Evolutionary conservation across 1,140 invertebrate genomes (phyloP).

Genomic region (Asobara japonica): DNA sequence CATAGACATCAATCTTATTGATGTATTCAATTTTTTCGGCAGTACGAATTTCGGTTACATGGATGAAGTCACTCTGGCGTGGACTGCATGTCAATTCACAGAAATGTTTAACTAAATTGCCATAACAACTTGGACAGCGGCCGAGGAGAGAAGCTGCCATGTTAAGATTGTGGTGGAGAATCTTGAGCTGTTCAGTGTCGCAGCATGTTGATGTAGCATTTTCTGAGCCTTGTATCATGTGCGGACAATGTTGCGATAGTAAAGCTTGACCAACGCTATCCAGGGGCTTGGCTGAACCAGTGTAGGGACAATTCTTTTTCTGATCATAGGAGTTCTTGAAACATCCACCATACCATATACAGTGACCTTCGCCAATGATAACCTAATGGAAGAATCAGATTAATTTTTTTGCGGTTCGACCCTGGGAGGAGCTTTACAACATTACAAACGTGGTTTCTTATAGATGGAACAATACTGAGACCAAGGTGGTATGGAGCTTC

Average conservation of each 20-base stretch:
- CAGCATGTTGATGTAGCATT: slow-evolving; percentile 74
- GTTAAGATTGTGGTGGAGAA: slow-evolving; percentile 72
- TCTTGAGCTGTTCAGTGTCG: slow-evolving; percentile 72
- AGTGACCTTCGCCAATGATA: slow-evolving; percentile 66
- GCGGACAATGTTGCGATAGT: slow-evolving; percentile 76
- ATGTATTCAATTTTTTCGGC: slow-evolving; percentile 61
- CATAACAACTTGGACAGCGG: slow-evolving; percentile 86
- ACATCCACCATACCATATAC: slow-evolving; percentile 83
- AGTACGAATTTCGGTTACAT: slow-evolving; percentile 62
- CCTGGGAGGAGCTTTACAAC: too few relatives aligned
- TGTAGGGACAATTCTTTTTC: slow-evolving; percentile 76
- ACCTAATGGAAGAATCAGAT: slow-evolving; percentile 41
- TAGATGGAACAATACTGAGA: too few relatives aligned
- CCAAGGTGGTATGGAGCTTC: too few relatives aligned
- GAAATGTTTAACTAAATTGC: slow-evolving; percentile 83
- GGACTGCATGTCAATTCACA: slow-evolving; percentile 87
- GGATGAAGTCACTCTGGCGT: slow-evolving; percentile 80
- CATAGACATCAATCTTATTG: slow-evolving; percentile 70
- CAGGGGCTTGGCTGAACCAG: slow-evolving; percentile 74
- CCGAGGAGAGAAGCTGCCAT: slow-evolving; percentile 75
- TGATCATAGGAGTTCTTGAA: slow-evolving; percentile 53
- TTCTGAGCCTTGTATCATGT: slow-evolving; percentile 65
- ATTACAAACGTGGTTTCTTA: too few relatives aligned
- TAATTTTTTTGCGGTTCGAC: too few relatives aligned
- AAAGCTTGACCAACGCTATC: slow-evolving; percentile 63